These are phyloP conservation scores for Adelosebastes latens DNA, from an alignment of 2,797 vertebrate genomes.

Conservation along the genomic window DNA sequence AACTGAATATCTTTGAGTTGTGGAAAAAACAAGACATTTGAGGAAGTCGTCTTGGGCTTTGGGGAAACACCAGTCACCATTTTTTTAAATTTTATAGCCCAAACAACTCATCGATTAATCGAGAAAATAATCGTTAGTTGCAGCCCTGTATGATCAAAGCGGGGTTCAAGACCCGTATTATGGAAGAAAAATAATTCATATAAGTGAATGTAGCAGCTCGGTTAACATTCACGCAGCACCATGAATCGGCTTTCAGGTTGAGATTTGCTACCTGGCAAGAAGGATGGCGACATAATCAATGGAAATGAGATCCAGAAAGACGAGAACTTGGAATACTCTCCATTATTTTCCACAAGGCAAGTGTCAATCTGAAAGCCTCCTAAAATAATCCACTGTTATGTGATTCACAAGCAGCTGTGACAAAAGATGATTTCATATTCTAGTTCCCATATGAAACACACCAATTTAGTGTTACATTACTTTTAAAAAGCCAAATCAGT, in stretches of 20 bases:
- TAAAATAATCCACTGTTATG: constrained; percentile 33
- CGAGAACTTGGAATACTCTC: background rate
- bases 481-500: constrained; percentile 24
- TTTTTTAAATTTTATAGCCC: too few relatives aligned
- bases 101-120: too few relatives aligned
- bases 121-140: too few relatives aligned
- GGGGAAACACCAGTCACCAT: too few relatives aligned
- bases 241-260: background rate
- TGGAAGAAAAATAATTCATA: background rate
- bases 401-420: background rate
- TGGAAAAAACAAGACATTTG: too few relatives aligned
- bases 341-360: background rate
- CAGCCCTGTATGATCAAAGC: background rate
- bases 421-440: background rate
- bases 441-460: background rate
- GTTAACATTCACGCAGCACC: constrained; percentile 9
- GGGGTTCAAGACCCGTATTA: constrained; percentile 5
- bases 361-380: constrained; percentile 1
- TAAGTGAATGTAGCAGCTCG: constrained; percentile 8
- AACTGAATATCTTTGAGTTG: too few relatives aligned
- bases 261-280: background rate
- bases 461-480: constrained; percentile 10
- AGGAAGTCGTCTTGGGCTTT: too few relatives aligned
- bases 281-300: background rate
- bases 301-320: background rate